Evolutionary conservation across 2,113 vertebrate genomes (phyloP).

Genomic region (Protobothrops flavoviridis): DNA sequence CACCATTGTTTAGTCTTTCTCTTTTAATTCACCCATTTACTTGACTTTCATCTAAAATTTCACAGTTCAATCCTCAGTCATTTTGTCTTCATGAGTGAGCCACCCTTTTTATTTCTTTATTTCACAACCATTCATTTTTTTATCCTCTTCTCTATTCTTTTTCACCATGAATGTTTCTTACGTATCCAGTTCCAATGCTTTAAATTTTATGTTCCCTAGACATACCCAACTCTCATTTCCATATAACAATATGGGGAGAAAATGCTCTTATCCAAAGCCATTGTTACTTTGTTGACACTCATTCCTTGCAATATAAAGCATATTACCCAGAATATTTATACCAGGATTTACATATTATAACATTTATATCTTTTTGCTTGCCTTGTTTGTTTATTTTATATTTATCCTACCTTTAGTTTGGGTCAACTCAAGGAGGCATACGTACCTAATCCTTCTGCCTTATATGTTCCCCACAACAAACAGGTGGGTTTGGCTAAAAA

Average conservation of each 20-base stretch:
- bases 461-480: background rate
- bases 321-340: background rate
- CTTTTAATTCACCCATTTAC: background rate
- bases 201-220: background rate
- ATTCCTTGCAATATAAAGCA: background rate
- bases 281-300: background rate
- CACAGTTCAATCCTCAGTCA: background rate
- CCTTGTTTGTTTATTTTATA: background rate
- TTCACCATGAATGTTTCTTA: background rate
- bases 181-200: background rate
- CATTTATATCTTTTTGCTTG: background rate
- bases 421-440: background rate
- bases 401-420: background rate
- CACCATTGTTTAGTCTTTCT: background rate
- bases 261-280: background rate
- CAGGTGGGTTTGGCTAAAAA: background rate
- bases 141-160: background rate
- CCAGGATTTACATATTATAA: background rate
- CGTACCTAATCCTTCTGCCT: background rate
- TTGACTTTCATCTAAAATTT: background rate
- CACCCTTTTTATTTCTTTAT: background rate
- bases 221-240: background rate
- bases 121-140: background rate
- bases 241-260: background rate
- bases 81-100: background rate